Percentiles rank a stretch among this genome's conserved stretches.
Conservation (phyloP, 2,113 vertebrate species). For the Ramphastos sulfuratus region DNA sequence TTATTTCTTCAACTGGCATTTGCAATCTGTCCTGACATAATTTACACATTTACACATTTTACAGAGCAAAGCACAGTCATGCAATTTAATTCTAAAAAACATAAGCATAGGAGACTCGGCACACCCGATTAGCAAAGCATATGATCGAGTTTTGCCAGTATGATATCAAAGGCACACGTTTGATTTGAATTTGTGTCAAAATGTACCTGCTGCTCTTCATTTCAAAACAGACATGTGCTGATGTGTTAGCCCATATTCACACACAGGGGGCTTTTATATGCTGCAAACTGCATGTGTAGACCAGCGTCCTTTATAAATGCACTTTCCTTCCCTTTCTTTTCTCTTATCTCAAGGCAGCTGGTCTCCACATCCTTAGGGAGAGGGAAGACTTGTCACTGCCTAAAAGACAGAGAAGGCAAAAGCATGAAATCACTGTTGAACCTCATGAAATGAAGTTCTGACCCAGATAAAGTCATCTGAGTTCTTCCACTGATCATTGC, state of each 20-base stretch:
- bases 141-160: slow-evolving; percentile 61
- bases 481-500: slow-evolving; percentile 62
- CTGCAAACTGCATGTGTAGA: slow-evolving; percentile 55
- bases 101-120: slow-evolving; percentile 75
- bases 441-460: slow-evolving; percentile 59
- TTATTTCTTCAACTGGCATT: slow-evolving; percentile 77
- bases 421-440: slow-evolving; percentile 21
- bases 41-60: slow-evolving; percentile 85
- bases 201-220: slow-evolving; percentile 56
- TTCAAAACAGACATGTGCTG: slow-evolving; percentile 43
- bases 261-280: slow-evolving; percentile 14
- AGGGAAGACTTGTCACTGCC: neutral
- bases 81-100: slow-evolving; percentile 82
- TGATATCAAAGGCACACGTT: slow-evolving; percentile 57
- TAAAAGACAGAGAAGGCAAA: neutral
- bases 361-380: slow-evolving; percentile 46
- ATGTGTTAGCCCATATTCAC: slow-evolving; percentile 24
- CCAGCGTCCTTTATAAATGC: slow-evolving; percentile 67
- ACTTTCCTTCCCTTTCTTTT: slow-evolving; percentile 52
- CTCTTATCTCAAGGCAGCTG: slow-evolving; percentile 46
- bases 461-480: slow-evolving; percentile 51
- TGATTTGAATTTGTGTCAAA: slow-evolving; percentile 55
- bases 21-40: slow-evolving; percentile 82
- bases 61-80: slow-evolving; percentile 78
- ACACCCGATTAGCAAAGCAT: slow-evolving; percentile 72